A percentile compares a stretch with the other conserved stretches of the same genome.
Evolutionary conservation across 2,797 vertebrate species (phyloP).

Genomic region (Tenualosa ilisha): DNA sequence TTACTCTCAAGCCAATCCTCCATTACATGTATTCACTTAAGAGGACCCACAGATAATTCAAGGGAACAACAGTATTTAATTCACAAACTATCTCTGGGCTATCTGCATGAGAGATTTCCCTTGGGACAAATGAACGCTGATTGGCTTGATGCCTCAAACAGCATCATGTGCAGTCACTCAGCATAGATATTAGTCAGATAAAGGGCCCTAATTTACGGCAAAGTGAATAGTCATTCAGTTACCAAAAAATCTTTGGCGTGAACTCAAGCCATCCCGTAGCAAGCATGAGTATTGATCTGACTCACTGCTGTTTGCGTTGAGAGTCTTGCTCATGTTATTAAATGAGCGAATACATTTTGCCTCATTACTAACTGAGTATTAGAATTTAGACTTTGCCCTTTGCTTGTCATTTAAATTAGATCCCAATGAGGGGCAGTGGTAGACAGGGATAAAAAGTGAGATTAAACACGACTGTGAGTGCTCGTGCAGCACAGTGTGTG

Average conservation of each 20-base stretch:
- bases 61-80: not conserved
- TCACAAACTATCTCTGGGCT: not conserved
- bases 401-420: no score
- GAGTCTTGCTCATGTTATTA: no score
- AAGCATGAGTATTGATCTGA: no score
- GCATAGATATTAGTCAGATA: slow-evolving; percentile 2
- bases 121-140: not conserved
- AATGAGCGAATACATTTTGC: no score
- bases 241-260: no score
- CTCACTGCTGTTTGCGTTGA: no score
- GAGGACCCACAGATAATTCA: not conserved
- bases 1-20: not conserved
- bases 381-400: no score
- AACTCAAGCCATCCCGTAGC: no score
- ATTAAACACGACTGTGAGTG: not conserved
- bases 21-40: not conserved
- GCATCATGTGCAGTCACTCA: not conserved
- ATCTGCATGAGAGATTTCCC: not conserved
- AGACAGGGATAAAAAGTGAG: not conserved
- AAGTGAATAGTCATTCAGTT: no score
- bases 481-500: not conserved
- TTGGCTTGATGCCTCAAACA: not conserved
- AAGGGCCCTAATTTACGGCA: not conserved
- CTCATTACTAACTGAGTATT: no score
- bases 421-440: not conserved